These are phyloP conservation scores for Hylyphantes graminicola DNA, from an alignment of 1,140 invertebrate species.

Conservation along the genomic window DNA sequence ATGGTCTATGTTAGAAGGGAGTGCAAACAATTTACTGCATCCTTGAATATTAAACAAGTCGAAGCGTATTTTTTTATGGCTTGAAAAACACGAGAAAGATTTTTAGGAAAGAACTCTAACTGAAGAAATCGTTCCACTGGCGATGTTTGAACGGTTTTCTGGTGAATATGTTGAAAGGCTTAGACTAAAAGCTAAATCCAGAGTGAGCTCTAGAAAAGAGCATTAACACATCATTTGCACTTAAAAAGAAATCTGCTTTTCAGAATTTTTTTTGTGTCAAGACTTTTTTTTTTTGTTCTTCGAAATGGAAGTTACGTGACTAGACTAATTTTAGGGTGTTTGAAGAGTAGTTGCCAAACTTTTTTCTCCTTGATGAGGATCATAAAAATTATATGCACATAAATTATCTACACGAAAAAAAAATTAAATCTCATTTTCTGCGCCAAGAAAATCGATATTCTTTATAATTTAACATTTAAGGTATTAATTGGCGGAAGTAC, in stretches of 20 bases:
- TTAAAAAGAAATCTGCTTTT: constrained; percentile 5
- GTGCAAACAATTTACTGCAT: neutral
- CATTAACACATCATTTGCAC: constrained; percentile 1
- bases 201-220: neutral
- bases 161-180: constrained; percentile 28
- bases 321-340: constrained; percentile 25
- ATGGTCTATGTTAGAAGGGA: neutral
- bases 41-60: neutral
- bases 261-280: neutral
- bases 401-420: no score
- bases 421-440: no score
- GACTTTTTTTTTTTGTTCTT: neutral
- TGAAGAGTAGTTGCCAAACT: neutral
- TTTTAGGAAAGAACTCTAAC: neutral
- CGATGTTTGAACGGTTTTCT: constrained; percentile 19
- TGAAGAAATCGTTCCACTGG: neutral
- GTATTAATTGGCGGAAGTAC: no score
- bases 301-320: neutral
- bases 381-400: no score
- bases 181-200: constrained; percentile 28
- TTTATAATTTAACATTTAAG: no score
- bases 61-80: neutral
- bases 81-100: neutral
- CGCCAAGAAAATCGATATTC: no score
- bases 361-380: no score